Percentiles rank a stretch among this genome's conserved stretches.
These are phyloP conservation scores for Amblyornis subalaris DNA, from an alignment of 2,113 vertebrate genomes.

Conservation along the genomic window DNA sequence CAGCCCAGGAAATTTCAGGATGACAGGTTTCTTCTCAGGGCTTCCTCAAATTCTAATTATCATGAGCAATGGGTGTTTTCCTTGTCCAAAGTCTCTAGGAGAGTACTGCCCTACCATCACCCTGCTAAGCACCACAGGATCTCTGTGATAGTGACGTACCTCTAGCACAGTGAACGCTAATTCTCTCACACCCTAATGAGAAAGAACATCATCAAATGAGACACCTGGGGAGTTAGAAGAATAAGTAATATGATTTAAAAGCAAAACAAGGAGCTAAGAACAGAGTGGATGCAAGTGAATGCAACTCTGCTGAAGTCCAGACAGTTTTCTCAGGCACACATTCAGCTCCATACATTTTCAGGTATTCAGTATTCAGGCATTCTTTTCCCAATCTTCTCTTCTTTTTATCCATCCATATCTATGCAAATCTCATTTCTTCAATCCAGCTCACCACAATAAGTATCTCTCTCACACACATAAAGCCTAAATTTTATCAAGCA, in stretches of 20 bases:
- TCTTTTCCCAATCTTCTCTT: constrained; percentile 30
- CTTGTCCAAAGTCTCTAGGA: neutral
- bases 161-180: neutral
- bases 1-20: neutral
- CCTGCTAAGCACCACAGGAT: neutral
- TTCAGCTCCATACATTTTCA: constrained; percentile 4
- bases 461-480: constrained; percentile 39
- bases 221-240: neutral
- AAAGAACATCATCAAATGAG: neutral
- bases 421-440: constrained; percentile 64
- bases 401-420: constrained; percentile 54
- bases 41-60: neutral
- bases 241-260: neutral
- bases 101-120: neutral
- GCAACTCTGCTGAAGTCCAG: neutral
- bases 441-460: constrained; percentile 46
- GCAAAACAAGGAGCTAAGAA: neutral
- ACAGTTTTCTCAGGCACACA: neutral
- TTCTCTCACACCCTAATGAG: neutral
- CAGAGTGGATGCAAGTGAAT: neutral
- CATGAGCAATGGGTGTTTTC: neutral
- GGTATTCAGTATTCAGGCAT: constrained; percentile 36
- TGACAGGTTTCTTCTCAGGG: neutral
- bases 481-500: constrained; percentile 61
- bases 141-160: neutral